These are phyloP conservation scores for Megaceryle torquata DNA, from an alignment of 2,113 vertebrate species.

Conservation along the genomic window DNA sequence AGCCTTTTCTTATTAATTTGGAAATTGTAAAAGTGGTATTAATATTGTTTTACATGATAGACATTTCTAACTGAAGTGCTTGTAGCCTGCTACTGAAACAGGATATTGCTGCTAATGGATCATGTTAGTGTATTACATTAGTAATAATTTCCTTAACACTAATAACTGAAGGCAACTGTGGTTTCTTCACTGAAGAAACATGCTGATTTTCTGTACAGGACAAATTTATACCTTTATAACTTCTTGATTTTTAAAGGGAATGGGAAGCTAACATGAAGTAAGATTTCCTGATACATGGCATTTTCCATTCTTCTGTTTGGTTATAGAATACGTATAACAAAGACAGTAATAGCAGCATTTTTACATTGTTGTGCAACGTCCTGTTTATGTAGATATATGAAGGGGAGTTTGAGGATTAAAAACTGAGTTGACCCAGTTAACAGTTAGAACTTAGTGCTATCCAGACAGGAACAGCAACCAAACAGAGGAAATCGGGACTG, in stretches of 20 bases:
- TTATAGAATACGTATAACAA: background rate
- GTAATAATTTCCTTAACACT: background rate
- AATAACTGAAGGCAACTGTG: background rate
- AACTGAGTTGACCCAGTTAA: background rate
- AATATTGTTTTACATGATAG: background rate
- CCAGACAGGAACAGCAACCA: background rate
- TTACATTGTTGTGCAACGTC: background rate
- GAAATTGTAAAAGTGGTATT: background rate
- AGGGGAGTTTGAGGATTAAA: background rate
- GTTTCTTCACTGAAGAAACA: background rate
- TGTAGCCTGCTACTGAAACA: background rate
- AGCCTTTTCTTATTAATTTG: slow-evolving; percentile 2
- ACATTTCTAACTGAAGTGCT: background rate
- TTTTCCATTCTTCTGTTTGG: background rate
- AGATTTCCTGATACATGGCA: background rate
- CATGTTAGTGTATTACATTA: background rate
- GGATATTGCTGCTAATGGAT: background rate
- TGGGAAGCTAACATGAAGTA: background rate
- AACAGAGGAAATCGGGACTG: background rate
- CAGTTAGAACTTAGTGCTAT: background rate
- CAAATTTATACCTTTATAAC: background rate
- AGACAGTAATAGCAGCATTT: background rate
- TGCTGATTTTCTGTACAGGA: background rate
- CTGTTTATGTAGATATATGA: background rate
- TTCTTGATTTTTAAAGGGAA: background rate